phyloP scores from a whole-genome alignment of 2,797 vertebrate species.

The Phoebastria nigripes region DNA sequence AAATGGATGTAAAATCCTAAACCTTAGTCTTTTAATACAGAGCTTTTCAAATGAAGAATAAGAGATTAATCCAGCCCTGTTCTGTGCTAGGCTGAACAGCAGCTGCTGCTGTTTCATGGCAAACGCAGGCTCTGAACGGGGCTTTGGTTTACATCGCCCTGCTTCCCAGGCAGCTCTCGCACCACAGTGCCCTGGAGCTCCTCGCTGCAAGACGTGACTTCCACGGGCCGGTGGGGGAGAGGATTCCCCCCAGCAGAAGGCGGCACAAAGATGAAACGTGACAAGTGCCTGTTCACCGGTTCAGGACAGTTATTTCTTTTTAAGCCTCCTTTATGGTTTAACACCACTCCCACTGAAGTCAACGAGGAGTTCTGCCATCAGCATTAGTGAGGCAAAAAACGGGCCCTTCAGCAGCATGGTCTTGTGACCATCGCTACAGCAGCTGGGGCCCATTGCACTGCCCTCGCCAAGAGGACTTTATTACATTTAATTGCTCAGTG shows the following conservation, averaged over 20 bases:
- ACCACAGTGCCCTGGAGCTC: neutral
- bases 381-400: rapidly evolving
- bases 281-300: neutral
- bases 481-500: neutral
- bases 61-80: slow-evolving; percentile 33
- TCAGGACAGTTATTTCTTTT: neutral
- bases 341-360: neutral
- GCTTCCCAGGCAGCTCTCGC: neutral
- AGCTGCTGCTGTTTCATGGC: neutral
- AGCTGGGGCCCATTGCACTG: neutral
- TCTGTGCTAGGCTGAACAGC: neutral
- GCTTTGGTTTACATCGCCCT: neutral
- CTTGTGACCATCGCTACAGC: neutral
- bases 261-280: rapidly evolving
- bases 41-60: slow-evolving; percentile 43
- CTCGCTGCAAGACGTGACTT: rapidly evolving
- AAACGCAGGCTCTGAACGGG: neutral
- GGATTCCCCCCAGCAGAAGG: neutral
- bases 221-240: rapidly evolving
- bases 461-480: neutral
- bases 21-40: slow-evolving; percentile 45
- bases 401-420: neutral
- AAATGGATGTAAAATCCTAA: slow-evolving; percentile 58
- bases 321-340: neutral
- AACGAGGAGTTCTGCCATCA: neutral